A percentile compares a stretch with the other conserved stretches of the same genome.
These are phyloP conservation scores for Pristionchus exspectatus DNA, from an alignment of 2,888 invertebrate genomes.

Conservation along the genomic window DNA sequence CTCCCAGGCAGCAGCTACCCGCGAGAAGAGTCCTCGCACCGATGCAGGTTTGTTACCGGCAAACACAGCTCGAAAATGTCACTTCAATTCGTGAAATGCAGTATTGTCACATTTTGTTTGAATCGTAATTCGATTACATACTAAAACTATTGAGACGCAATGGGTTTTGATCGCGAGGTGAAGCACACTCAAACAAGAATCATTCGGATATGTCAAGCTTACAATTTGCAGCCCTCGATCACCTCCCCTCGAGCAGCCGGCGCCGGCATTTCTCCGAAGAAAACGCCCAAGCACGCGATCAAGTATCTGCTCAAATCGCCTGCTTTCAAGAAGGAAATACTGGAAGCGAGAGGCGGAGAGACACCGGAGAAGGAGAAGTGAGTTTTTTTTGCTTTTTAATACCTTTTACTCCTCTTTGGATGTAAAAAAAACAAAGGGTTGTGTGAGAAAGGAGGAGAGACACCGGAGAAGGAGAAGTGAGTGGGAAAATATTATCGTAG, in stretches of 20 bases:
- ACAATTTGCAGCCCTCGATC: slow-evolving; percentile 29
- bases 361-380: slow-evolving; percentile 44
- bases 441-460: background rate
- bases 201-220: background rate
- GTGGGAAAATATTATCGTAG: too few species aligned
- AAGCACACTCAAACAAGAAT: background rate
- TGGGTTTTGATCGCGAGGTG: background rate
- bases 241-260: slow-evolving; percentile 27
- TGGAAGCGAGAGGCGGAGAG: background rate
- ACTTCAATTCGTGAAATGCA: too few species aligned
- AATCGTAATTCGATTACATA: too few species aligned
- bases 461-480: slow-evolving; percentile 37
- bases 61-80: background rate
- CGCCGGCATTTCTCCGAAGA: background rate
- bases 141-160: background rate
- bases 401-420: too few species aligned
- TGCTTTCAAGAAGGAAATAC: slow-evolving; percentile 2
- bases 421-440: too few species aligned
- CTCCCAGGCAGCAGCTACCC: background rate
- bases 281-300: slow-evolving; percentile 49
- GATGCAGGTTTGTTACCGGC: background rate
- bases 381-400: too few species aligned
- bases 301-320: slow-evolving; percentile 37
- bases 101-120: too few species aligned
- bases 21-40: slow-evolving; percentile 39